These are phyloP conservation scores for Cavia aperea DNA, from an alignment of 2,113 vertebrate genomes.

Conservation along the genomic window DNA sequence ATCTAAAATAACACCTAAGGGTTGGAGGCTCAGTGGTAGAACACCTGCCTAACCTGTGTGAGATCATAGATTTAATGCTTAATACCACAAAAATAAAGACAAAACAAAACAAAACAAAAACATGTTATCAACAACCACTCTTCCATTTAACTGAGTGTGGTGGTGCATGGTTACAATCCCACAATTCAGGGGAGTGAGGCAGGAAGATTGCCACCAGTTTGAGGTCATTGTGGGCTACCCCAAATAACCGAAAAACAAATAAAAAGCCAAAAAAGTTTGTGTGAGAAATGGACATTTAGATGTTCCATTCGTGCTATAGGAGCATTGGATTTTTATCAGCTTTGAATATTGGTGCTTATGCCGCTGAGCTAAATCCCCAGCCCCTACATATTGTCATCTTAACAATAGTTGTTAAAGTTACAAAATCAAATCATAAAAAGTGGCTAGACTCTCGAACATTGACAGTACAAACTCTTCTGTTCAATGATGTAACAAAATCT, in stretches of 20 bases:
- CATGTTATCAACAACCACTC: neutral
- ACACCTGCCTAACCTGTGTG: neutral
- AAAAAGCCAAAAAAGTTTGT: neutral
- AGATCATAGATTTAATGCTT: neutral
- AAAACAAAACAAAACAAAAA: neutral
- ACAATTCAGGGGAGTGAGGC: neutral
- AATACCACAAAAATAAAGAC: neutral
- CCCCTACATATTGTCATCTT: too few relatives aligned
- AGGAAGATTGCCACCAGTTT: neutral
- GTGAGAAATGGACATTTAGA: neutral
- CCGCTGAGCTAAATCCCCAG: too few relatives aligned
- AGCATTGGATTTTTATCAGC: neutral
- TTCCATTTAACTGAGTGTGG: neutral
- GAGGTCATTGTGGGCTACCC: neutral
- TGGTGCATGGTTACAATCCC: neutral
- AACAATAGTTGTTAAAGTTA: too few relatives aligned
- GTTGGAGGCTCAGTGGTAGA: neutral
- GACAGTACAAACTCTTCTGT: too few relatives aligned
- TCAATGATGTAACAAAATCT: too few relatives aligned
- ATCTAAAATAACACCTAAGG: neutral
- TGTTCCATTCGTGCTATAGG: neutral
- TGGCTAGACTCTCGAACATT: too few relatives aligned
- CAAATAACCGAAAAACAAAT: neutral
- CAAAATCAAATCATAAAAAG: too few relatives aligned
- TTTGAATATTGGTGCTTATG: neutral